Percentiles rank a stretch among this genome's conserved stretches.
phyloP scores from a whole-genome alignment of 2,888 invertebrate species.

The Drosophila buzzatii region DNA sequence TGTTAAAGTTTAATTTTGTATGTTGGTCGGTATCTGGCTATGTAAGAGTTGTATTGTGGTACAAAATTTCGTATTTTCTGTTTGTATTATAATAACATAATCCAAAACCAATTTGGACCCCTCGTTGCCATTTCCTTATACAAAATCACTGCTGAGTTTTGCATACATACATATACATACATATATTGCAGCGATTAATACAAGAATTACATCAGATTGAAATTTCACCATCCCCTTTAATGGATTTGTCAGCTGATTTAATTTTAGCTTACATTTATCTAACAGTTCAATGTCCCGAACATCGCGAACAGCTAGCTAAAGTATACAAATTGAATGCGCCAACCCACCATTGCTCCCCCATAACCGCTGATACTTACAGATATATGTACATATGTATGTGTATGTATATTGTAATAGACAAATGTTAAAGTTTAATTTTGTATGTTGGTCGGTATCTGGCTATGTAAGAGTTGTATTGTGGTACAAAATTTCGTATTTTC shows the following conservation, averaged over 20 bases:
- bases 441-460: slow-evolving; percentile 23
- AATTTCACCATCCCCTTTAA: slow-evolving; percentile 16
- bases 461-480: slow-evolving; percentile 36
- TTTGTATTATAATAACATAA: slow-evolving; percentile 40
- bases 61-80: slow-evolving; percentile 52
- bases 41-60: slow-evolving; percentile 37
- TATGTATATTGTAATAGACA: slow-evolving; percentile 15
- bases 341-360: neutral
- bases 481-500: slow-evolving; percentile 52
- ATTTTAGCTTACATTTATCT: slow-evolving; percentile 11
- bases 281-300: neutral
- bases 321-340: neutral
- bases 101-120: neutral
- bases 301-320: neutral
- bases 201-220: slow-evolving; percentile 25
- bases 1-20: slow-evolving; percentile 13
- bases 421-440: slow-evolving; percentile 11
- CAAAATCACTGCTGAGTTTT: neutral
- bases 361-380: neutral
- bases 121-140: neutral
- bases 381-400: neutral
- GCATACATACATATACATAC: neutral
- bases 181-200: slow-evolving; percentile 19
- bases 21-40: slow-evolving; percentile 21
- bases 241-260: neutral